Conservation (phyloP, 2,113 vertebrate species). For the Recurvirostra avosetta region DNA sequence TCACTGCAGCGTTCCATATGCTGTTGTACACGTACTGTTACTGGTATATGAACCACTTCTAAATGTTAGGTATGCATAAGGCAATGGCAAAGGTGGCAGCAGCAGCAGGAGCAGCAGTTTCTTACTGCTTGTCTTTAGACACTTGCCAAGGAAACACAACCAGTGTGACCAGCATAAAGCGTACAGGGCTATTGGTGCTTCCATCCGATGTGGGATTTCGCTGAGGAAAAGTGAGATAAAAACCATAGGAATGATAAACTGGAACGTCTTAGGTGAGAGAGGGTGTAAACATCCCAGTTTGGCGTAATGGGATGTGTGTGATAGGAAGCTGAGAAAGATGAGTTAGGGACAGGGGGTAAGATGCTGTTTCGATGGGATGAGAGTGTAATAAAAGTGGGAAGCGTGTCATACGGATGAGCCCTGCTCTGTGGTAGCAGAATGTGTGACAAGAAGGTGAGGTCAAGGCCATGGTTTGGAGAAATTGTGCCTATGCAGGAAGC, state of each 20-base stretch:
- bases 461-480: background rate
- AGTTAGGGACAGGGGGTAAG: background rate
- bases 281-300: background rate
- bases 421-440: background rate
- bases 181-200: background rate
- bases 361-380: background rate
- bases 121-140: background rate
- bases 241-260: background rate
- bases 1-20: background rate
- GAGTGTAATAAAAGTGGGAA: background rate
- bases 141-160: background rate
- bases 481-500: background rate
- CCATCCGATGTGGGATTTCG: background rate
- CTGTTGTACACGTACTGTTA: background rate
- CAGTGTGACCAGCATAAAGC: background rate
- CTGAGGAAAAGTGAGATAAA: background rate
- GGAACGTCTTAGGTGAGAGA: background rate
- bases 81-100: background rate
- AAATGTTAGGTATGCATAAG: background rate
- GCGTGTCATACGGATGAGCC: background rate
- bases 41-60: background rate
- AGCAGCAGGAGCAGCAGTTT: background rate
- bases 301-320: background rate
- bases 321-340: background rate
- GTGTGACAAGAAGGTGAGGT: background rate